Percentiles rank a stretch among this genome's conserved stretches.
phyloP scores from a whole-genome alignment of 2,113 vertebrate genomes.

The Eira barbara region DNA sequence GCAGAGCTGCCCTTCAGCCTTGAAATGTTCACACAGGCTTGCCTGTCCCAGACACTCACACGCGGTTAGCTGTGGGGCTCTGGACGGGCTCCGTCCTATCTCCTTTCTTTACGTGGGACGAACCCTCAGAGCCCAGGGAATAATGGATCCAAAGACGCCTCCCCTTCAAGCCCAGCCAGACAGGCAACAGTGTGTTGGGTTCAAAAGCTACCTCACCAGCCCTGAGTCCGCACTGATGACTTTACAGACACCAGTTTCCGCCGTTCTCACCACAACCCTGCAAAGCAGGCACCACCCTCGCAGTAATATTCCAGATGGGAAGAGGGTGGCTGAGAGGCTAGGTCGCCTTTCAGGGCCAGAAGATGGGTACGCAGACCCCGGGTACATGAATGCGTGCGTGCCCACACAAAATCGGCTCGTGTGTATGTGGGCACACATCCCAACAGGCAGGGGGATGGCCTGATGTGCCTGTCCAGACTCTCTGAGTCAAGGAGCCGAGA shows the following conservation, averaged over 20 bases:
- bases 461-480: neutral
- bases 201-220: neutral
- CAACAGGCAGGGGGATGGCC: neutral
- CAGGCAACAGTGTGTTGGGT: neutral
- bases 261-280: neutral
- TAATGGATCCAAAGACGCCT: accelerated
- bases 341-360: neutral
- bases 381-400: accelerated
- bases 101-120: neutral
- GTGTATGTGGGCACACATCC: accelerated
- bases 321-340: neutral
- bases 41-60: neutral
- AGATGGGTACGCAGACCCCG: neutral
- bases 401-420: neutral
- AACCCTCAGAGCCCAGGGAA: neutral
- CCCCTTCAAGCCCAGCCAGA: neutral
- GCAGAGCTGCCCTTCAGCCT: neutral
- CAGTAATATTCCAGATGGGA: neutral
- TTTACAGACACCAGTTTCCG: neutral
- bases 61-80: neutral
- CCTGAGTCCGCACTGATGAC: accelerated
- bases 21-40: neutral
- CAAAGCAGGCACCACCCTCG: accelerated
- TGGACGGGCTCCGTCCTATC: neutral
- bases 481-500: neutral